Conservation (phyloP, 2,888 invertebrate species). For the Atherix ibis region DNA sequence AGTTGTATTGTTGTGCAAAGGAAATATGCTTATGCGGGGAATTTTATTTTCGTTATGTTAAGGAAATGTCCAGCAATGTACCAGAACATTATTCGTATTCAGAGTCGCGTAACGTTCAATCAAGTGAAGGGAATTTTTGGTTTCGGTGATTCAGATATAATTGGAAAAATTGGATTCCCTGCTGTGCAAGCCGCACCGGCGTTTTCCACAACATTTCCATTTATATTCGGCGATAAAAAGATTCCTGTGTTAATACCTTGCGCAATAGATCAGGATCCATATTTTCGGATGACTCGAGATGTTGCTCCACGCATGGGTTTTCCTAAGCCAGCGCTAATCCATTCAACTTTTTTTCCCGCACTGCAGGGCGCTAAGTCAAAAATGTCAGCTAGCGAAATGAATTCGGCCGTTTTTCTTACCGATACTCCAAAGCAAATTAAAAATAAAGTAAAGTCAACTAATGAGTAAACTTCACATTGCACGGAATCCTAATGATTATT, state of each 20-base stretch:
- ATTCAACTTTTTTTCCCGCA: slow-evolving; percentile 82
- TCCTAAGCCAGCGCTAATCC: slow-evolving; percentile 75
- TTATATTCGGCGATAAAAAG: slow-evolving; percentile 68
- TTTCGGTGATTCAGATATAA: slow-evolving; percentile 86
- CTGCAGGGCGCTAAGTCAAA: slow-evolving; percentile 94
- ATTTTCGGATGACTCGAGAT: slow-evolving; percentile 97
- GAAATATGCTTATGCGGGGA: not conserved
- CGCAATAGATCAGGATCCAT: slow-evolving; percentile 99
- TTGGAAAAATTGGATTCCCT: slow-evolving; percentile 95
- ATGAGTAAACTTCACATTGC: slow-evolving; percentile 3
- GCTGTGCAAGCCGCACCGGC: slow-evolving; percentile 93
- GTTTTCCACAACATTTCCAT: slow-evolving; percentile 76
- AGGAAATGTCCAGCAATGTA: slow-evolving; percentile 83
- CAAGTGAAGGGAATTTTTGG: slow-evolving; percentile 98
- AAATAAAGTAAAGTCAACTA: slow-evolving; percentile 52
- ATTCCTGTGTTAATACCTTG: slow-evolving; percentile 72
- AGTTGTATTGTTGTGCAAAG: slow-evolving; percentile 12
- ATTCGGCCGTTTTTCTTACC: slow-evolving; percentile 86
- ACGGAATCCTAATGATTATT: not conserved
- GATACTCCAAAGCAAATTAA: slow-evolving; percentile 93
- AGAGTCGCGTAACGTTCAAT: slow-evolving; percentile 91
- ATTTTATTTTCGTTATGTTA: no score
- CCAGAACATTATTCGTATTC: slow-evolving; percentile 80
- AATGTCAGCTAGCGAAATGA: slow-evolving; percentile 94
- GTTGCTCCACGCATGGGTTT: slow-evolving; percentile 84